A percentile compares a stretch with the other conserved stretches of the same genome.
phyloP scores from a whole-genome alignment of 2,113 vertebrate species.

The Gopherus flavomarginatus region DNA sequence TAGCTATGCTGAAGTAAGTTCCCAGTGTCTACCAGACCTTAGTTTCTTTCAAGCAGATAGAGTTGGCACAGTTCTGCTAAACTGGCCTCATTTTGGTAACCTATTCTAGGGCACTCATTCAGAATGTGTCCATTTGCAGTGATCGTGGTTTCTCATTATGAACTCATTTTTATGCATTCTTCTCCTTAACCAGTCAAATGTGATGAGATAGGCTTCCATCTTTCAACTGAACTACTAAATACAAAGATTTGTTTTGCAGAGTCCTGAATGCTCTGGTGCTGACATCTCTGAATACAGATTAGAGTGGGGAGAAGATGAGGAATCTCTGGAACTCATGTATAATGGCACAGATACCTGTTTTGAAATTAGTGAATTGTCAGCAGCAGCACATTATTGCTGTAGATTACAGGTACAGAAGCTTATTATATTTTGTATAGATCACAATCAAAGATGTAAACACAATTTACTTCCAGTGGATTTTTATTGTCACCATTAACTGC shows the following conservation, averaged over 20 bases:
- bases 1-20: neutral
- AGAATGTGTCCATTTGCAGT: neutral
- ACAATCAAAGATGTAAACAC: neutral
- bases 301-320: constrained; percentile 94
- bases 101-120: neutral
- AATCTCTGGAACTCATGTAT: constrained; percentile 89
- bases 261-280: constrained; percentile 91
- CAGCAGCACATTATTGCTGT: constrained; percentile 91
- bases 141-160: constrained; percentile 19
- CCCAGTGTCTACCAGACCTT: neutral
- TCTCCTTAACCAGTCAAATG: neutral
- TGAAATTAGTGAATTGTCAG: constrained; percentile 87
- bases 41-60: constrained; percentile 2
- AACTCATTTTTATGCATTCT: accelerated
- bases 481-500: neutral
- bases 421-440: accelerated
- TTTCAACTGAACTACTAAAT: neutral
- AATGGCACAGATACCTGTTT: constrained; percentile 87
- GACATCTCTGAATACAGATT: constrained; percentile 96
- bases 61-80: neutral
- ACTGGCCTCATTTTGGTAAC: constrained; percentile 5
- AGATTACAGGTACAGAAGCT: constrained; percentile 84
- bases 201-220: neutral
- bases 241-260: constrained; percentile 78
- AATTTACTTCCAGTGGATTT: neutral